phyloP scores from a whole-genome alignment of 1,140 invertebrate species.

The Platorchestia sp. region DNA sequence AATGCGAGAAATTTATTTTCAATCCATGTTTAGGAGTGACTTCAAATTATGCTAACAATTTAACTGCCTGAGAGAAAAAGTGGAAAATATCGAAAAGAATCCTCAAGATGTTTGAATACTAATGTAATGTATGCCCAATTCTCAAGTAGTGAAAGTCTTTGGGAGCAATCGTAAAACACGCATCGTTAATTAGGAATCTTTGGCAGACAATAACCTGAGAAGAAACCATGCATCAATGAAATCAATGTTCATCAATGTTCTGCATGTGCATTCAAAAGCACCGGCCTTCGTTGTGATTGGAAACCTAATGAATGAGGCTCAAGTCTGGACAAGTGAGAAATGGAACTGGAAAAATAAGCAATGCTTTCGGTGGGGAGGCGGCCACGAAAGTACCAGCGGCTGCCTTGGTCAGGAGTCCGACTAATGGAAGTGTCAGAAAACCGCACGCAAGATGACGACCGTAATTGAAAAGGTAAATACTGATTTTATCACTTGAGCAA shows the following conservation, averaged over 20 bases:
- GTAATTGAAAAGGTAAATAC: background rate
- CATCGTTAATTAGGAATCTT: background rate
- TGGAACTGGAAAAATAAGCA: background rate
- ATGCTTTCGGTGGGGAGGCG: background rate
- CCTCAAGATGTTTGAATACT: too few species aligned
- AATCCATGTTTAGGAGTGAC: too few species aligned
- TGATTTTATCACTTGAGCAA: background rate
- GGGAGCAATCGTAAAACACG: background rate
- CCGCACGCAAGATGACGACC: background rate
- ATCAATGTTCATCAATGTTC: background rate
- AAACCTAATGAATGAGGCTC: background rate
- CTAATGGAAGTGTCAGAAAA: background rate
- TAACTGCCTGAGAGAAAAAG: too few species aligned
- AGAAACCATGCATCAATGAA: background rate
- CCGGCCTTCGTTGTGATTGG: background rate
- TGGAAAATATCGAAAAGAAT: too few species aligned
- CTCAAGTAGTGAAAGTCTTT: too few species aligned
- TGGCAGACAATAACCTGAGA: background rate
- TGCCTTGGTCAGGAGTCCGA: background rate
- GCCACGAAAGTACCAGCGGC: background rate
- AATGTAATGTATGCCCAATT: too few species aligned
- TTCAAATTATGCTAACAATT: too few species aligned
- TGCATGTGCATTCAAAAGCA: background rate
- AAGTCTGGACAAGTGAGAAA: slow-evolving; percentile 7
- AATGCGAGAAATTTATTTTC: background rate